Evolutionary conservation across 2,113 vertebrate genomes (phyloP).

Genomic region (Rhinopomastus cyanomelas): DNA sequence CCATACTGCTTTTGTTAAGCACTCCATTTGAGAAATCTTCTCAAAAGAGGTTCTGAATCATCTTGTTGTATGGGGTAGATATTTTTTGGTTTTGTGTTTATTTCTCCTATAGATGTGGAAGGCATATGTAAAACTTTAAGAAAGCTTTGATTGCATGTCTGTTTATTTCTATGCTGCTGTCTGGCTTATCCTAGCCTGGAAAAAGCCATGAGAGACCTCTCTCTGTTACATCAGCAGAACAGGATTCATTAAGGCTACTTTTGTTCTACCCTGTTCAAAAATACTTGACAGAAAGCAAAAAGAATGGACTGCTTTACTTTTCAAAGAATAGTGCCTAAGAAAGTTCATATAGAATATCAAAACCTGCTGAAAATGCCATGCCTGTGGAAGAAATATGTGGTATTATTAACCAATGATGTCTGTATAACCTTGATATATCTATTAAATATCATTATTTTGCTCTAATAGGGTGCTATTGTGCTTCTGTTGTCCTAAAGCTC

Average conservation of each 20-base stretch:
- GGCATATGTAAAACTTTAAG: neutral
- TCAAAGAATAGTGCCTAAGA: neutral
- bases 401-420: conserved; percentile 11
- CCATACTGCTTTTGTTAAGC: no score
- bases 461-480: neutral
- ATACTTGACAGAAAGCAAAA: neutral
- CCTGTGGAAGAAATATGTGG: neutral
- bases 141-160: neutral
- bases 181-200: neutral
- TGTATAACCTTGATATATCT: neutral
- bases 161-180: neutral
- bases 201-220: neutral
- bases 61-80: no score
- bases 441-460: neutral
- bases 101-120: neutral
- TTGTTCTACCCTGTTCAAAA: neutral
- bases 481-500: conserved; percentile 2
- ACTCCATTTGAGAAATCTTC: no score
- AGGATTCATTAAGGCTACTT: neutral
- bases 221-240: neutral
- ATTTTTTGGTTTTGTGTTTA: no score
- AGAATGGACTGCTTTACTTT: neutral
- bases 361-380: neutral
- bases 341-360: neutral
- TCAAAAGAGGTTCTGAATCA: no score